A percentile compares a stretch with the other conserved stretches of the same genome.
phyloP scores from a whole-genome alignment of 2,797 vertebrate genomes.

The Carcharodon carcharias region DNA sequence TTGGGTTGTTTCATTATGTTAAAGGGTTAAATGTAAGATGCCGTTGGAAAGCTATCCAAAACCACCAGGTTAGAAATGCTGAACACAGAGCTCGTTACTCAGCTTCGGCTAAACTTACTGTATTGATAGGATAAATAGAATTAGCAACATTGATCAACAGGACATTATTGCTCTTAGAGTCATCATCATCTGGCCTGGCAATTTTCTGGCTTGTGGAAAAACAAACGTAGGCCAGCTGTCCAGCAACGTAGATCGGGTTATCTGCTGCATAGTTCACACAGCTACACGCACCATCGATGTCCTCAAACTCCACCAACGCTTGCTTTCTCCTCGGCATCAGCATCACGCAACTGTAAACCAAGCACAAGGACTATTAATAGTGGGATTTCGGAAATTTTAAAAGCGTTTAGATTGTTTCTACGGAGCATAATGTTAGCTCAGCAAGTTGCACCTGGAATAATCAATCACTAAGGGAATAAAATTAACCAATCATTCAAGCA shows the following conservation, averaged over 20 bases:
- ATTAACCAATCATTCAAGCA: neutral
- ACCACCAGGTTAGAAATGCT: neutral
- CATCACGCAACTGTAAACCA: slow-evolving; percentile 33
- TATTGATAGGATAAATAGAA: slow-evolving; percentile 32
- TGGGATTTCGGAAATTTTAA: neutral
- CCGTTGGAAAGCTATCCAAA: neutral
- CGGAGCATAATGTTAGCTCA: neutral
- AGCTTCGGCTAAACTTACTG: slow-evolving; percentile 21
- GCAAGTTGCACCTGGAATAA: neutral
- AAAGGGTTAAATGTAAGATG: too few species aligned
- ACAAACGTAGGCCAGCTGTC: slow-evolving; percentile 38
- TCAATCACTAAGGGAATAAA: neutral
- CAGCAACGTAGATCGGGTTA: slow-evolving; percentile 16
- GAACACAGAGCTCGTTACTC: neutral
- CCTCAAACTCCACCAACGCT: slow-evolving; percentile 40
- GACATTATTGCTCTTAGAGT: slow-evolving; percentile 33
- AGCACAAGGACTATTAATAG: neutral
- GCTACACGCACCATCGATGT: slow-evolving; percentile 30
- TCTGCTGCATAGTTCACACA: slow-evolving; percentile 38
- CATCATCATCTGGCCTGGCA: neutral
- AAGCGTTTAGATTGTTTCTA: neutral
- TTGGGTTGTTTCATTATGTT: neutral
- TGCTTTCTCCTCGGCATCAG: slow-evolving; percentile 36
- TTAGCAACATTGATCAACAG: slow-evolving; percentile 26
- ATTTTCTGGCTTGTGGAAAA: slow-evolving; percentile 39